Base-by-base conservation (phyloP, 2,113 vertebrate species). In the Conger conger region DNA sequence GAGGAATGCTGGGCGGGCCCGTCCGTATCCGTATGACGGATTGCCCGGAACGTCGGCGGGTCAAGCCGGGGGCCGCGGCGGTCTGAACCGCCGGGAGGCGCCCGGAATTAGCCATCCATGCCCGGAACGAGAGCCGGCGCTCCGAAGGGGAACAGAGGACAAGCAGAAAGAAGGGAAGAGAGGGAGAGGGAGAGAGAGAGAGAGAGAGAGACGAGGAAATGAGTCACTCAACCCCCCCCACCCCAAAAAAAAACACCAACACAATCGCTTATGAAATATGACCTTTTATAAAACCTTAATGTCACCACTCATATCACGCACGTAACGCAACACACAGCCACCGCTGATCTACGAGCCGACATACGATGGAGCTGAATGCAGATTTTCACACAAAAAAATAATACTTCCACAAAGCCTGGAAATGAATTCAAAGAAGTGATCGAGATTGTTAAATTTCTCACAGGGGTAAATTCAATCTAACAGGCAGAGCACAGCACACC, bases 381-480 rank as follows among this genome's bases (percentile, higher is more conserved):
- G 87, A 91, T 85, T 90, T 92, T 86, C 76, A 86, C 91, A 92
- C 93, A 93, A 84, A 83, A 88, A 85, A 80, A 80, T 30, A 88
- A 93, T 89, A 88, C 84, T 90, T 89, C 86, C 77, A 87, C 85
- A 84, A 23, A 89, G 89, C 88, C 90, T 80, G 87, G 90, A 88
- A 87, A 89, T 87, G 88, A 85, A 89, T 92, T 89, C 87, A 91
- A 91, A 91, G 85, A 91, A 90, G 89, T 88, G 85, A 93, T 94
- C 93, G 93, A 84, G 86, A 92, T 93, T 87, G 90, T 89, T 92
- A 87, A 91, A 93, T 93, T 88, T 91, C 89, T 93, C 87, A 78
- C 35, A 79, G 88, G 88, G 88, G 83, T 89, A 93, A 93, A 93
- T 93, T 90, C 87, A 94, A 92, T 93, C 90, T 90, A 88, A 89